Base-by-base conservation (phyloP, 2,888 invertebrate species). In the Volucella bombylans region DNA sequence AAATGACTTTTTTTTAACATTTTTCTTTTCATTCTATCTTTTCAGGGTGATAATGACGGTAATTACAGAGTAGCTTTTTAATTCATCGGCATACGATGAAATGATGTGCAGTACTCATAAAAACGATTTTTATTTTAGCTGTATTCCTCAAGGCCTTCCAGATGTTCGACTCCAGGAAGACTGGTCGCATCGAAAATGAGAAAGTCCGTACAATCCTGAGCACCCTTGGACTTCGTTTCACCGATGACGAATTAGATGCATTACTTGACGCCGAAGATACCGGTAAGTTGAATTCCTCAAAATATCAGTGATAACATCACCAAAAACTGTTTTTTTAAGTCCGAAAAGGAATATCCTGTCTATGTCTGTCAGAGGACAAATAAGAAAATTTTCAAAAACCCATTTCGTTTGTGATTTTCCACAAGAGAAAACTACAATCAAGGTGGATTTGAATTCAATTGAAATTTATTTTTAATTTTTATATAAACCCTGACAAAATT, bases 81-180 rank as follows among this genome's bases (percentile, higher is more conserved):
- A 31, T 31, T 31, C 31, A 31, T 31, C 31, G 6, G 31, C 31
- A 31, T 6, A 1, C 10, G 4, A 4, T 14, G n/a, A 14, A n/a
- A 14, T 39, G 15, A 14, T n/a, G 4, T 10, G 8, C 11, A 54
- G 43, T 31, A n/a, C 14, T 64, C 47, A 57, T 43, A 1, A 12
- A 11, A 52, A 47, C 12, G 4, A 4, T 1, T 41, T 41, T n/a
- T 12, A 15, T 18, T 8, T 4, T 14, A 94, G 88, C 93, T 97
- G 98, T 98, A 91, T 94, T 98, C 90, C 96, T 96, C 91, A 98
- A 98, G 93, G 98, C 98, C 87, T 98, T 98, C 93, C 97, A 97
- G 94, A 97, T 97, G 92, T 98, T 98, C 93, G 98, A 98, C 94
- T 95, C 96, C 92, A 97, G 97, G 92, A 97, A 97, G 93, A 96